A percentile compares a stretch with the other conserved stretches of the same genome.
phyloP scores from a whole-genome alignment of 1,140 invertebrate genomes.

The Drosophila rufa region DNA sequence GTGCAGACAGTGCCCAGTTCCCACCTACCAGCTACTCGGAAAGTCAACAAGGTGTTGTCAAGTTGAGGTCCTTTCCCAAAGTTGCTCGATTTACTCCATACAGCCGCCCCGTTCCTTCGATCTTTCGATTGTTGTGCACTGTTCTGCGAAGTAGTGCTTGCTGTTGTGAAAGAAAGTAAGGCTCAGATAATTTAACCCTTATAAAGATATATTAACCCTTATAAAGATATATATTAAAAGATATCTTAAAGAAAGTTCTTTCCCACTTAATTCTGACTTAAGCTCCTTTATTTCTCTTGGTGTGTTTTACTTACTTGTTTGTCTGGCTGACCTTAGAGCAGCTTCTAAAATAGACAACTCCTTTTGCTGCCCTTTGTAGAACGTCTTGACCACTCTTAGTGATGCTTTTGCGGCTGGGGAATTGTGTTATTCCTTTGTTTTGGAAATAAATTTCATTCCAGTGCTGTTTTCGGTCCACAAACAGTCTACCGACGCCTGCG shows the following conservation, averaged over 20 bases:
- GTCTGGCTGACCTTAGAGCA: conserved; percentile 36
- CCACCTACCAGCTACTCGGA: conserved; percentile 34
- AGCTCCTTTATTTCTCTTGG: conserved; percentile 1
- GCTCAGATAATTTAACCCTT: not conserved
- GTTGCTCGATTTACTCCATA: conserved; percentile 47
- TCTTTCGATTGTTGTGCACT: conserved; percentile 56
- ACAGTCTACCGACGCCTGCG: conserved; percentile 33
- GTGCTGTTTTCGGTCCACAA: conserved; percentile 42
- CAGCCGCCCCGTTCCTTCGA: conserved; percentile 5
- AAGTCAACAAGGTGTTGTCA: conserved; percentile 77
- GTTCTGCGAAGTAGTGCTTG: conserved; percentile 40
- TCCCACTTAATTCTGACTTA: not conserved
- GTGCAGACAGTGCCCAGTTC: conserved; percentile 46
- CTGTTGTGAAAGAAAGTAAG: conserved; percentile 25
- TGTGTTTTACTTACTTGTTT: conserved; percentile 16
- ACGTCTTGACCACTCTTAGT: conserved; percentile 17
- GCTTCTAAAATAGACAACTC: conserved; percentile 47
- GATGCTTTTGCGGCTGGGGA: conserved; percentile 41
- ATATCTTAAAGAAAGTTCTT: not conserved
- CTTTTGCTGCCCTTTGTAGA: not conserved
- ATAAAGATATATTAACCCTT: not conserved
- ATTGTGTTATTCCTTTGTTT: conserved; percentile 52
- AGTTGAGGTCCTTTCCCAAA: conserved; percentile 52
- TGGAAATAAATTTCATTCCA: conserved; percentile 68
- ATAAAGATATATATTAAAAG: not conserved